Conservation (phyloP, 2,888 invertebrate species). For the Frankliniella intonsa region DNA sequence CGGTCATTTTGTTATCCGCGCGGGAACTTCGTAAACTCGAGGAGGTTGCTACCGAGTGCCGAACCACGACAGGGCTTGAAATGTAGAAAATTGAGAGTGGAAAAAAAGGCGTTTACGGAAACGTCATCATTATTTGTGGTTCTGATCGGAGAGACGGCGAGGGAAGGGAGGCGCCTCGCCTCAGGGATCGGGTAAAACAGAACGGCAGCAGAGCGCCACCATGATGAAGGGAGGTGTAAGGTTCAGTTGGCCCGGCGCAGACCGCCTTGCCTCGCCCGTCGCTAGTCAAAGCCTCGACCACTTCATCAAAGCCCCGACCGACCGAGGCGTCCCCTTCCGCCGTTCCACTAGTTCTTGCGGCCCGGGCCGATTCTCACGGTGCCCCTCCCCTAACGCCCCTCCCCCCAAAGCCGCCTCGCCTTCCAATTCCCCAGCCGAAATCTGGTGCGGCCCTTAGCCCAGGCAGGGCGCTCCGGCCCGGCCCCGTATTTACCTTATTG, state of each 20-base stretch:
- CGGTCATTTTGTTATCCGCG: constrained; percentile 21
- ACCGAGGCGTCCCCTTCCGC: neutral
- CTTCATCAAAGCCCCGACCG: neutral
- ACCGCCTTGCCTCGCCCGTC: neutral
- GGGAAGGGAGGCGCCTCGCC: too few relatives aligned
- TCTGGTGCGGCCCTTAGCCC: neutral
- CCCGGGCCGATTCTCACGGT: neutral
- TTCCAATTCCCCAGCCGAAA: neutral
- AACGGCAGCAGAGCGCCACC: neutral
- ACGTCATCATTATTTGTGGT: too few relatives aligned
- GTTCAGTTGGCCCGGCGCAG: neutral
- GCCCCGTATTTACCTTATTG: neutral
- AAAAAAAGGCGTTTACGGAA: too few relatives aligned
- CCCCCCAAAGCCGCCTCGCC: neutral
- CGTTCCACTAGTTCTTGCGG: neutral
- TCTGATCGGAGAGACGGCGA: too few relatives aligned
- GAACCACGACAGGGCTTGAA: neutral
- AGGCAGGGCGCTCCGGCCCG: neutral
- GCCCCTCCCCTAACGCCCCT: neutral
- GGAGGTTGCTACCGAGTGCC: neutral
- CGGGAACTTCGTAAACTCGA: constrained; percentile 11
- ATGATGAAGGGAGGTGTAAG: neutral
- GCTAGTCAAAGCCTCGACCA: neutral
- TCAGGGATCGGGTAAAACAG: too few relatives aligned
- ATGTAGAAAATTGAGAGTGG: too few relatives aligned